These are phyloP conservation scores for Oreochromis tanganicae DNA, from an alignment of 2,113 vertebrate species.

Conservation along the genomic window DNA sequence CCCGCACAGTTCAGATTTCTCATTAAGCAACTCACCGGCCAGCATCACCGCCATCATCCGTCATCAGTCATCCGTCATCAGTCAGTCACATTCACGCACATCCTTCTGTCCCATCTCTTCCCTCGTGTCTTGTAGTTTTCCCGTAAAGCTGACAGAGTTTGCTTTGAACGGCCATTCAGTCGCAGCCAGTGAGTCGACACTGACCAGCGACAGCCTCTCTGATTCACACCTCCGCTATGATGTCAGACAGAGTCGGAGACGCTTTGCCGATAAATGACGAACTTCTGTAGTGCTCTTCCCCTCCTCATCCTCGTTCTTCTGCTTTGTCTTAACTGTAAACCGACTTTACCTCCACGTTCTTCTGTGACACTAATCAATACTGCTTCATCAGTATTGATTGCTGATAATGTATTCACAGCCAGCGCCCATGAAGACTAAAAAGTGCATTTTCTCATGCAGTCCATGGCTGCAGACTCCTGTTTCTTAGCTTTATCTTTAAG, in stretches of 20 bases:
- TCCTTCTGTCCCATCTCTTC: neutral
- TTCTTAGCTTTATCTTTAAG: neutral
- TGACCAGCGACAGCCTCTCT: neutral
- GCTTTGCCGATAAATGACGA: neutral
- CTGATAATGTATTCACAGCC: neutral
- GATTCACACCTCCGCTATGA: neutral
- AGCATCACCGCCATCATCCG: neutral
- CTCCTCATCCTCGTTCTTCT: neutral
- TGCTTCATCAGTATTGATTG: neutral
- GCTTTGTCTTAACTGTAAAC: neutral
- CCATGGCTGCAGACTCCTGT: neutral
- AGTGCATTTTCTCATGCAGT: neutral
- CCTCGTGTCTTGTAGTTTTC: neutral
- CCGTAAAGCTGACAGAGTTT: neutral
- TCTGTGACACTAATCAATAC: neutral
- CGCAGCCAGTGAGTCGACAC: neutral
- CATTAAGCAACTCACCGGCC: neutral
- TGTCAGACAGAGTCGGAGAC: neutral
- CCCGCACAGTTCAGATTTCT: neutral
- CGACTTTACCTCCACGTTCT: neutral
- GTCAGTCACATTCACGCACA: neutral
- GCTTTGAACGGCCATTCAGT: neutral
- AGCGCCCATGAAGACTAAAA: neutral
- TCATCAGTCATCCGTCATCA: neutral
- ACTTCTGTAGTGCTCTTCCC: neutral